Conservation (phyloP, 2,888 invertebrate genomes). For the Oasisia sp. region DNA sequence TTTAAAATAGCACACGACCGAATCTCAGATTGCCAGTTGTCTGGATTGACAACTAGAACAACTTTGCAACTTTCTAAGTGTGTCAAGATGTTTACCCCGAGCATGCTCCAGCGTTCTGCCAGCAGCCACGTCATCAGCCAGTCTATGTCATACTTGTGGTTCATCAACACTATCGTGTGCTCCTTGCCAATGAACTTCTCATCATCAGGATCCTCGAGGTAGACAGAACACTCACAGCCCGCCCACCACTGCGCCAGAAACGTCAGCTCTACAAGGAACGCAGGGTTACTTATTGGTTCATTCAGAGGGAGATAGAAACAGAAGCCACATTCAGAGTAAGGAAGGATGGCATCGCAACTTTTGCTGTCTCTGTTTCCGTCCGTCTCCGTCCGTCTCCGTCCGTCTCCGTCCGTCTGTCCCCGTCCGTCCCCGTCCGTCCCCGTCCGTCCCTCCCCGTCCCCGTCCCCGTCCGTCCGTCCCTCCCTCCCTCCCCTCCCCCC, state of each 20-base stretch:
- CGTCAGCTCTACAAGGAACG: conserved; percentile 78
- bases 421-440: no score
- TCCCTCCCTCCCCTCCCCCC: no score
- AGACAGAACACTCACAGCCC: conserved; percentile 77
- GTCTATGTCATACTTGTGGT: conserved; percentile 94
- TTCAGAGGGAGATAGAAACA: not conserved
- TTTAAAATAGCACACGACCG: no score
- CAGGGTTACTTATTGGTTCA: conserved; percentile 8
- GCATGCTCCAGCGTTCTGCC: conserved; percentile 80
- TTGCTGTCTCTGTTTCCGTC: not conserved
- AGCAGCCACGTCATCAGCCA: conserved; percentile 95
- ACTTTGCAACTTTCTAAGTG: not conserved
- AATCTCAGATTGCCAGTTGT: no score
- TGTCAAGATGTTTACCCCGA: conserved; percentile 74
- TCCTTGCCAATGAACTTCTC: conserved; percentile 79
- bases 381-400: no score
- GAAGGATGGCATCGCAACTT: not conserved
- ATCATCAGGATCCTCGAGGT: conserved; percentile 76
- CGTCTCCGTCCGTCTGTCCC: no score
- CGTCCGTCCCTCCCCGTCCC: no score
- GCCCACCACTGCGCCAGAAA: conserved; percentile 96
- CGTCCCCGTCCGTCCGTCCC: no score
- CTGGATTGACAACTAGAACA: not conserved
- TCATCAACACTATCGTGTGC: conserved; percentile 90
- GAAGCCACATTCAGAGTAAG: not conserved